phyloP scores from a whole-genome alignment of 2,888 invertebrate genomes.

The Phragmatobia fuliginosa region DNA sequence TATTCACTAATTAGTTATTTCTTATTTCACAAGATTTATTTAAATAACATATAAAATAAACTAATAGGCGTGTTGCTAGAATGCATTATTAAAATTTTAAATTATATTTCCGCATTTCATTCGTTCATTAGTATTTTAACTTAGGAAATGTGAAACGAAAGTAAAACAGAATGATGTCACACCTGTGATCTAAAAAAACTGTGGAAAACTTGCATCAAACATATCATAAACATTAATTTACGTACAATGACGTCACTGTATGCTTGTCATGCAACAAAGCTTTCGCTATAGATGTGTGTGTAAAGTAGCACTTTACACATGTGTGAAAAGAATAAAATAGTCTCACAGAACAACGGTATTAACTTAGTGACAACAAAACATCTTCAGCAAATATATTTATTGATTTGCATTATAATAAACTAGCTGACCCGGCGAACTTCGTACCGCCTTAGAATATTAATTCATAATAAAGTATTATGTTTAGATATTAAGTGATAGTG shows the following conservation, averaged over 20 bases:
- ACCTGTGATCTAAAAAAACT: conserved; percentile 24
- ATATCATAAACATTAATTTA: conserved; percentile 32
- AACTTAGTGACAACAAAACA: no score
- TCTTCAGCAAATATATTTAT: no score
- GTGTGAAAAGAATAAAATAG: not conserved
- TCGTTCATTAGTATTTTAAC: conserved; percentile 3
- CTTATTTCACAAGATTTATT: no score
- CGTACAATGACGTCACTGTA: conserved; percentile 32
- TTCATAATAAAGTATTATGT: no score
- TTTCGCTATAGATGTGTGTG: conserved; percentile 7
- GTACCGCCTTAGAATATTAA: no score
- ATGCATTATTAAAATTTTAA: not conserved
- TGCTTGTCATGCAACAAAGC: conserved; percentile 28
- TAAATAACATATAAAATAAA: not conserved
- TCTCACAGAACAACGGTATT: not conserved
- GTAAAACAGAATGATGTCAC: conserved; percentile 45
- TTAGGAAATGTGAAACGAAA: conserved; percentile 42
- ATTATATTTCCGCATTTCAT: conserved; percentile 12
- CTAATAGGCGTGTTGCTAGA: not conserved
- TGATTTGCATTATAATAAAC: no score
- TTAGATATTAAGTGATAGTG: no score
- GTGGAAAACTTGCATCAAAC: conserved; percentile 15
- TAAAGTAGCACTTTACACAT: not conserved
- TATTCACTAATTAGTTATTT: no score
- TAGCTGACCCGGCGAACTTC: no score